Conservation (phyloP, 2,888 invertebrate species). For the Sepiola atlantica region DNA sequence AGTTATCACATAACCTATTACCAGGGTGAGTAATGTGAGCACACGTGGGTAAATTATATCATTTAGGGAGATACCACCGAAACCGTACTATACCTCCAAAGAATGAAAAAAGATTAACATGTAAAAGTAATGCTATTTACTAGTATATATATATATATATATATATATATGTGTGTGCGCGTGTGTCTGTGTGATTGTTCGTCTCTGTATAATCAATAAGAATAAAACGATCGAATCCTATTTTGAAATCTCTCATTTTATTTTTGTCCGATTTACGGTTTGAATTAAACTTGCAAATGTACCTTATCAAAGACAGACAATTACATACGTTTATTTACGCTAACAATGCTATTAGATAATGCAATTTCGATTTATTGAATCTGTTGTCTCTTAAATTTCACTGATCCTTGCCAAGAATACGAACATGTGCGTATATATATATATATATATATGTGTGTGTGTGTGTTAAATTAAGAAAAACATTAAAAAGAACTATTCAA, state of each 20-base stretch:
- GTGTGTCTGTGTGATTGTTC: neutral
- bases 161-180: neutral
- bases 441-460: neutral
- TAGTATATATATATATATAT: neutral
- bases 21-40: no score
- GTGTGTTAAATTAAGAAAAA: neutral
- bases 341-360: neutral
- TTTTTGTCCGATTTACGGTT: neutral
- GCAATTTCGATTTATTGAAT: slow-evolving; percentile 8
- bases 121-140: no score
- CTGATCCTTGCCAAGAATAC: neutral
- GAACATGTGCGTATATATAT: neutral
- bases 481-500: no score
- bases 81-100: no score
- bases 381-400: neutral
- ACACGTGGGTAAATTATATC: no score
- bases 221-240: neutral
- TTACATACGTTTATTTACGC: slow-evolving; percentile 3
- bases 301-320: slow-evolving; percentile 32
- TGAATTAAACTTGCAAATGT: neutral
- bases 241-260: neutral
- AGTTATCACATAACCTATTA: no score
- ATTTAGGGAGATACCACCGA: no score
- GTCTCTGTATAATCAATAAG: neutral
- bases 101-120: no score